Conservation (phyloP, 2,888 invertebrate genomes). For the Orchesellides sinensis region DNA sequence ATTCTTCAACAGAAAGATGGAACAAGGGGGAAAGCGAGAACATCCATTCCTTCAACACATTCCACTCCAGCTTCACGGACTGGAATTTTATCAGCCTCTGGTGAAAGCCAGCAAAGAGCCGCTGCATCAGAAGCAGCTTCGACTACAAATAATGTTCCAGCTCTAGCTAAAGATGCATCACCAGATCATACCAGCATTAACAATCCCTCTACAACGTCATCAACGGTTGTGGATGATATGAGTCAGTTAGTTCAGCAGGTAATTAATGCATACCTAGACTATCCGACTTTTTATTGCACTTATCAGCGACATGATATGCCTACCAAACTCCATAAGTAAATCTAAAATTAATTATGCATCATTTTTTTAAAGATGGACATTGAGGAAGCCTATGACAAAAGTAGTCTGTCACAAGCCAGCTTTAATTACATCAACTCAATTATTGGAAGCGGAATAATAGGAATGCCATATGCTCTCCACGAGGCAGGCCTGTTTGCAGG, state of each 20-base stretch:
- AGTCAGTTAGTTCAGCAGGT: constrained; percentile 70
- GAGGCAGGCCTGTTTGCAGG: constrained; percentile 89
- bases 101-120: constrained; percentile 21
- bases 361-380: constrained; percentile 76
- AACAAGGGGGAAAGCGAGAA: constrained; percentile 32
- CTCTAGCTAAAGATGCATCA: neutral
- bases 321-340: too few species aligned
- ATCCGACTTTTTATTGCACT: too few species aligned
- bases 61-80: constrained; percentile 11
- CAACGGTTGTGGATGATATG: constrained; percentile 67
- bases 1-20: constrained; percentile 26
- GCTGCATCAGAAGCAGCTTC: neutral
- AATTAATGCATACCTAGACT: neutral
- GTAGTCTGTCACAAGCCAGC: constrained; percentile 85
- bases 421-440: constrained; percentile 94
- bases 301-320: too few species aligned
- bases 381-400: constrained; percentile 81
- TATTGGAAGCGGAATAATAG: constrained; percentile 91
- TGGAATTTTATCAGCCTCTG: constrained; percentile 31
- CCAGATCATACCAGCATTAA: constrained; percentile 35
- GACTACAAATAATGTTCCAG: constrained; percentile 3
- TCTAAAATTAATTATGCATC: neutral
- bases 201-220: constrained; percentile 40
- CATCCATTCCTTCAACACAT: constrained; percentile 42
- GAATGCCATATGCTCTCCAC: constrained; percentile 88